Base-by-base conservation (phyloP, 2,888 invertebrate species). In the Odontomyia ornata region DNA sequence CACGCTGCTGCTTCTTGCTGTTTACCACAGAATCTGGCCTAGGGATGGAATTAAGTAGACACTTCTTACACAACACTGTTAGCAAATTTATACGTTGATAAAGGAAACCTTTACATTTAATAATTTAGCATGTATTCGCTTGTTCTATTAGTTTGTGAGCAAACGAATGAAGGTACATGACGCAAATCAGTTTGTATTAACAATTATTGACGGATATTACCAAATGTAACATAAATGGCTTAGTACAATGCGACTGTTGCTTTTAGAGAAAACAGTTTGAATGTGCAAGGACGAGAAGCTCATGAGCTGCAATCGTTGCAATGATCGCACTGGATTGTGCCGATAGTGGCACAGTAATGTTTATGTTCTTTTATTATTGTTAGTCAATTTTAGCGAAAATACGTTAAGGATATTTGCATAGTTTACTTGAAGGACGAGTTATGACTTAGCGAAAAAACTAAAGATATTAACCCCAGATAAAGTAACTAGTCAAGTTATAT, bases 21-120 rank as follows among this genome's bases (percentile, higher is more conserved):
- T 25, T 18, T 36, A 27, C 36, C 30, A 64, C 18, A 75, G n/a
- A 15, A 46, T 27, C 46, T 64, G 27, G 46, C 23, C 28, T 18
- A 46, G n/a, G 27, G 15, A 64, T 36, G 64, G 64, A 75, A 64
- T 62, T 27, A 73, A 73, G 18, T 73, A 27, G 28, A 73, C 57
- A 21, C 43, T 43, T 36, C 36, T n/a, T 15, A 36, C 36, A 4
- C 43, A 52, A 4, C 65, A 62, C 9, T 27, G 27, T 57, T 27
- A 62, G 62, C 62, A 27, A 15, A 62, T 62, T 27, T 62, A 62
- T 27, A 62, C 62, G 27, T 27, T 27, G 15, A 25, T 27, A 27
- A 62, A 62, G 15, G 57, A 60, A 23, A 65, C 18, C n/a, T 65
- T 36, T 18, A 11, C 1, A 36, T 65, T n/a, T 43, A 18, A 65